A percentile compares a stretch with the other conserved stretches of the same genome.
Evolutionary conservation across 2,888 invertebrate genomes (phyloP).

Genomic region (Oligia strigilis): DNA sequence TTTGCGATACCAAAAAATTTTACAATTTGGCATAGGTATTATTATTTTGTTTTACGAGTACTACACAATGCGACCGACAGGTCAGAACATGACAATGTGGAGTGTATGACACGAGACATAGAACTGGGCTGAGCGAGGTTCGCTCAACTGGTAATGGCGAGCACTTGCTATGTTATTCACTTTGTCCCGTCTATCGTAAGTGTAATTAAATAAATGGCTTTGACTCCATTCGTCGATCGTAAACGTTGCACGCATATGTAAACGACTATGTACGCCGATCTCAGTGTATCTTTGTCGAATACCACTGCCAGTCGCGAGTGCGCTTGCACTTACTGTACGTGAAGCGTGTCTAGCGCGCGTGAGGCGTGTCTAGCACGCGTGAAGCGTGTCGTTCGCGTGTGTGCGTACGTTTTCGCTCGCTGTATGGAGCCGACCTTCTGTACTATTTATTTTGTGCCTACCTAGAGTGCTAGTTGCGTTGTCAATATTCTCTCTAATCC

Average conservation of each 20-base stretch:
- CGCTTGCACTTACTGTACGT: background rate
- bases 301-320: background rate
- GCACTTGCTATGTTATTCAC: background rate
- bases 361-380: background rate
- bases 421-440: slow-evolving; percentile 3
- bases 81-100: no score
- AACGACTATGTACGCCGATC: background rate
- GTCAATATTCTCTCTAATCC: slow-evolving; percentile 36
- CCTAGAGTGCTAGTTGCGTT: background rate
- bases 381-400: background rate
- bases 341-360: background rate
- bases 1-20: background rate
- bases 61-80: background rate
- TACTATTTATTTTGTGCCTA: background rate
- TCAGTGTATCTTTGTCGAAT: background rate
- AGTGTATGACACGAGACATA: background rate
- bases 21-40: background rate
- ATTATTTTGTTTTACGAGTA: background rate
- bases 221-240: no score
- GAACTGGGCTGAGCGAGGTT: background rate
- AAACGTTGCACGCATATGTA: no score
- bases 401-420: background rate
- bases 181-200: background rate
- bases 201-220: background rate
- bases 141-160: background rate